Evolutionary conservation across 2,888 invertebrate species (phyloP), one percentile per base, ranked within the genome.

Genomic region (Leptura quadrifasciata): DNA sequence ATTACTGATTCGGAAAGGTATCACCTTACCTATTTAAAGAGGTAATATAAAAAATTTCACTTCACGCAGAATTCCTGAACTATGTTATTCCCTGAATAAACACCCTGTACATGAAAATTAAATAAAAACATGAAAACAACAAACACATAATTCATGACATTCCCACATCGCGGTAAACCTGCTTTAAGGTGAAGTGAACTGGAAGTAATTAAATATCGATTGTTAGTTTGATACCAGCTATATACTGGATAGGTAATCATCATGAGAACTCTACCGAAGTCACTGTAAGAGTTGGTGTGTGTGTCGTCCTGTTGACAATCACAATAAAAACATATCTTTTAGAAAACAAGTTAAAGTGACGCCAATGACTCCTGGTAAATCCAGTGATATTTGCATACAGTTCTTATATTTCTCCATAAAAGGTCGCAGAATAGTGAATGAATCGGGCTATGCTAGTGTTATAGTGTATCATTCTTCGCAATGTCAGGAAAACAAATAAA

Each of bases 301-400:
- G 35, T 39, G 39, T 24, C n/a, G 60, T 17, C 63, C 21, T 63
- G 21, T 18, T 63, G n/a, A 20, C 20, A 60, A 10, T 63, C 39
- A 35, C 63, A 63, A 3, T 63, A 27, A 39, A 61, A 61, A 39
- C 39, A 15, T 55, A 69, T 57, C n/a, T 12, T 10, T 12, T 73
- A 64, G 63, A 68, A 80, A 80, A 77, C 78, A 71, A 74, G 76
- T 76, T 78, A 61, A 68, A 55, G 80, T 80, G 80, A 81, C 81
- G 80, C 79, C 76, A 79, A 76, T 79, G 80, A 79, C 76, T 81
- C 64, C 78, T 77, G 81, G 81, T 81, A 79, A 80, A 81, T 77
- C 79, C 81, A 80, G 77, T 79, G 75, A 47, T 77, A 78, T 76
- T 79, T 81, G 77, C 77, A 79, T 78, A 79, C 76, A 76, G 74